These are phyloP conservation scores for Plecturocebus donacophilus DNA, from an alignment of 2,113 vertebrate species.

Conservation along the genomic window DNA sequence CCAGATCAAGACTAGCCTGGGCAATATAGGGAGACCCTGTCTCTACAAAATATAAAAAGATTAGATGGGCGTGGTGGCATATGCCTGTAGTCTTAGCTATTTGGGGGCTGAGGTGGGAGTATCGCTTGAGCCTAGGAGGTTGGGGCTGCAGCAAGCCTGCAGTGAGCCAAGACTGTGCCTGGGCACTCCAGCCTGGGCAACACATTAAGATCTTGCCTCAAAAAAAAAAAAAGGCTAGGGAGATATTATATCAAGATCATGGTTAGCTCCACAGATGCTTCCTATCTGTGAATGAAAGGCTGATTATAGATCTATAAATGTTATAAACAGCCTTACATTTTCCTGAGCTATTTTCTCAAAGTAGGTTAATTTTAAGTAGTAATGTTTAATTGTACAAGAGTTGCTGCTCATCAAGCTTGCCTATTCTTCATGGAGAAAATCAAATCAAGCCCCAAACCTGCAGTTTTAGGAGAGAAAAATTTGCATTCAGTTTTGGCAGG, in stretches of 20 bases:
- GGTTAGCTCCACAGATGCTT: neutral
- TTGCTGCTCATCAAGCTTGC: neutral
- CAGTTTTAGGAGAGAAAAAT: neutral
- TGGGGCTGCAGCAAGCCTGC: too few relatives aligned
- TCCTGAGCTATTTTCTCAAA: neutral
- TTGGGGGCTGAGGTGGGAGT: too few relatives aligned
- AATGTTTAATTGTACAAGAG: neutral
- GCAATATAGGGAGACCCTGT: too few relatives aligned
- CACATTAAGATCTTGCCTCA: too few relatives aligned
- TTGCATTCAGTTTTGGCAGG: neutral
- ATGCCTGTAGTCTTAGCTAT: too few relatives aligned
- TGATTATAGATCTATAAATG: neutral
- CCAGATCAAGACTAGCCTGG: too few relatives aligned
- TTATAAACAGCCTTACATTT: neutral
- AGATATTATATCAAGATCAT: neutral
- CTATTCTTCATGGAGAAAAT: neutral
- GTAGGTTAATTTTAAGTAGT: neutral
- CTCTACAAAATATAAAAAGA: too few relatives aligned
- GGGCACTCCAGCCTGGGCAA: too few relatives aligned
- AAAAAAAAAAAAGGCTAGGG: too few relatives aligned
- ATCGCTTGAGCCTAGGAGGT: too few relatives aligned
- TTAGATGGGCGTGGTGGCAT: too few relatives aligned
- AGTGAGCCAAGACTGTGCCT: too few relatives aligned
- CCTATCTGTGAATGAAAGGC: neutral
- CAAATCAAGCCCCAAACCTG: neutral